Evolutionary conservation across 2,797 vertebrate species (phyloP), one percentile per base, ranked within the genome.

Genomic region (Tangara arthus): DNA sequence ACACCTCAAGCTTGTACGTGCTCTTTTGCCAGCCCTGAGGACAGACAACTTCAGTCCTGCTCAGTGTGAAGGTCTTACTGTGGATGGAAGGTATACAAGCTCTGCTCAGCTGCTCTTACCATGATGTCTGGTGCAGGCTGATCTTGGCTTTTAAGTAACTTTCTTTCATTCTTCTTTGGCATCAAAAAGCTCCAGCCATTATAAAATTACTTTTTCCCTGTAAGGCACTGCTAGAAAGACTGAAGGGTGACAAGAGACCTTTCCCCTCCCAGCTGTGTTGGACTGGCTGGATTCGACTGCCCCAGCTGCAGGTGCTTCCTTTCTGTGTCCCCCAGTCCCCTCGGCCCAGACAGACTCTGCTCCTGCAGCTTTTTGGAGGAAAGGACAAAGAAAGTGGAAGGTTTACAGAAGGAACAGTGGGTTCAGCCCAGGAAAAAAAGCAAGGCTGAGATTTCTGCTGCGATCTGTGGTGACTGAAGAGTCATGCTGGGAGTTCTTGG

Each of bases 81-180:
- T 23, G 18, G n/a, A 17, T 88, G 56, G 50, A 95, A 94, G 76
- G 15, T 37, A 68, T 57, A 55, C 6, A 44, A 44, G n/a, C 27
- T 83, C 52, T 63, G 44, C 68, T 46, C 16, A 0, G 24, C 56
- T 80, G 61, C 55, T 86, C 34, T 82, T 83, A 34, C 57, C 37
- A 14, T 19, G 42, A 44, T 26, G 52, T 65, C 53, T 82, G 46
- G 26, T 68, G 16, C 69, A 84, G 61, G 37, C 9, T 86, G 44
- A 56, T 90, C 20, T 83, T 82, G 80, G 69, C 27, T 91, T 90
- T 78, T 60, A 76, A 92, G 53, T 79, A 86, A 46, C 3, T 91
- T 95, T 76, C 65, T 76, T 78, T 94, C 72, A 35, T 89, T 85
- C 16, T 20, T 53, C 42, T 82, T 93, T 86, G 84, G 84, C 37